Evolutionary conservation across 2,888 invertebrate species (phyloP), one percentile per base, ranked within the genome.

Genomic region (Eugnorisma glareosa): DNA sequence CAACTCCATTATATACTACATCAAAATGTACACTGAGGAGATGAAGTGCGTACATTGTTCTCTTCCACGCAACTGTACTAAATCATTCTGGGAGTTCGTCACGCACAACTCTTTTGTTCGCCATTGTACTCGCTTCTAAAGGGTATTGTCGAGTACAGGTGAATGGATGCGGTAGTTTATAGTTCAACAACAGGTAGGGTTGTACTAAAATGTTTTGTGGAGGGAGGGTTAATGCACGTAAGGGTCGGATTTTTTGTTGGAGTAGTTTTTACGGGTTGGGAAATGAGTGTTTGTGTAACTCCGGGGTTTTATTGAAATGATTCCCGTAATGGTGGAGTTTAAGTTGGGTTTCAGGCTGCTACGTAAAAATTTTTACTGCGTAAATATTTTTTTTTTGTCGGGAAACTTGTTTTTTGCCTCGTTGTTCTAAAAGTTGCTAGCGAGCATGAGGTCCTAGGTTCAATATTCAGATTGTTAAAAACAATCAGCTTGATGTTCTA

Each of bases 101-200:
- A 91, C 91, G 91, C 90, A 89, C 87, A 81, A 89, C 86, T 87
- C 90, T 90, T 90, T 90, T 90, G 91, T 91, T 87, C 83, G 28
- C 84, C 77, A 88, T 88, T 90, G 89, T 90, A 88, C 79, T 81
- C 73, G 82, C 70, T 82, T 79, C 83, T 80, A 81, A 85, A 85
- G 84, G 86, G 82, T 81, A 83, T 86, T 85, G 79, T 85, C 74
- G 81, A 82, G 79, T 80, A 81, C 77, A 78, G 76, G 81, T 82
- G 77, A 82, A 88, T 82, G 70, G 85, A 88, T 88, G 73, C 72
- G 88, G 85, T 85, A 88, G 76, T 88, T 83, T 82, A 77, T 84
- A 86, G 77, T 82, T 81, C 78, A 81, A 85, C 80, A 83, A 83
- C 85, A 81, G 77, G 83, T 86, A 81, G 70, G 64, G 81, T 74